Conservation (phyloP, 1,140 invertebrate species). For the Drosophila santomea region DNA sequence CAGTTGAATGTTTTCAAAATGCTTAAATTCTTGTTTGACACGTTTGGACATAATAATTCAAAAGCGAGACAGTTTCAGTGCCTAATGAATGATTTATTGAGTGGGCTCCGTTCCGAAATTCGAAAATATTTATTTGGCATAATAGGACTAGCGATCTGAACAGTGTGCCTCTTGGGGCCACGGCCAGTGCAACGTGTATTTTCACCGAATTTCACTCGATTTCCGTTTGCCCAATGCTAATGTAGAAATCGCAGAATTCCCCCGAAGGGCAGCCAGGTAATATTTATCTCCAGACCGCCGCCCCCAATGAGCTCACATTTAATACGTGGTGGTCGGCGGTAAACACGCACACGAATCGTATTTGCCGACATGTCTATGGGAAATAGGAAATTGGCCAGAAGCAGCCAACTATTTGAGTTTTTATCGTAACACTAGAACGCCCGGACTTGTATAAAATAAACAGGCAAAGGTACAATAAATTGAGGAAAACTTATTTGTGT, state of each 20-base stretch:
- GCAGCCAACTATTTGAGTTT: constrained; percentile 32
- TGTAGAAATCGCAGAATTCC: constrained; percentile 38
- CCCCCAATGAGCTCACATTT: constrained; percentile 44
- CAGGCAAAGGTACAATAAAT: constrained; percentile 76
- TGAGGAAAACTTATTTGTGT: constrained; percentile 58
- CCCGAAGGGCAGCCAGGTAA: constrained; percentile 50
- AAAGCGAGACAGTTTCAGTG: constrained; percentile 39
- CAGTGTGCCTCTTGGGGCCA: constrained; percentile 1
- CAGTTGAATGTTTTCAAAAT: constrained; percentile 28
- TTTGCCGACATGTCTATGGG: constrained; percentile 47
- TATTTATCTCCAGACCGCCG: constrained; percentile 34
- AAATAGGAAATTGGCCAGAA: constrained; percentile 56
- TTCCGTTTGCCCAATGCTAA: constrained; percentile 35
- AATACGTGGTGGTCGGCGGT: constrained; percentile 47
- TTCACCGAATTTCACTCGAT: constrained; percentile 25
- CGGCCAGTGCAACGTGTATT: constrained; percentile 7
- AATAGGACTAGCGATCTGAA: constrained; percentile 16
- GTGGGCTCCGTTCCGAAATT: constrained; percentile 9
- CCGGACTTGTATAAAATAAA: constrained; percentile 74
- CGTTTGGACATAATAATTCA: constrained; percentile 40
- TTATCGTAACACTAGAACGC: constrained; percentile 42
- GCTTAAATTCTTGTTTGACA: constrained; percentile 49
- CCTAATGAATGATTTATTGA: constrained; percentile 46
- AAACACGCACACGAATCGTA: constrained; percentile 49
- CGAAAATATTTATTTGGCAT: constrained; percentile 32